phyloP scores from a whole-genome alignment of 2,797 vertebrate genomes.

The Holocentrus rufus region DNA sequence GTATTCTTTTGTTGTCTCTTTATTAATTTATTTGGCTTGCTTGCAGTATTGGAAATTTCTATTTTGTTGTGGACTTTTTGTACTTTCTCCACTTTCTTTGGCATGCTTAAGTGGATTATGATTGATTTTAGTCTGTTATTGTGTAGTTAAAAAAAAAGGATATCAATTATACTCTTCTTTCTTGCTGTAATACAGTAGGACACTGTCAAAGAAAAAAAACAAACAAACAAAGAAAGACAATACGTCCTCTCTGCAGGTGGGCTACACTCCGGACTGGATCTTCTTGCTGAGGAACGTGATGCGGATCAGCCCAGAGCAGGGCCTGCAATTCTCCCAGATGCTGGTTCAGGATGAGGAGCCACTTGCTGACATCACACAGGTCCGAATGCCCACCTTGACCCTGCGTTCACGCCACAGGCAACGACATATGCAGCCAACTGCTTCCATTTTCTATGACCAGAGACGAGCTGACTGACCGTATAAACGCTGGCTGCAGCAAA shows the following conservation, averaged over 20 bases:
- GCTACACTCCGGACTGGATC: constrained; percentile 99
- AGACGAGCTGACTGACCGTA: not conserved
- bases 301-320: constrained; percentile 98
- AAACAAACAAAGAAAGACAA: constrained; percentile 82
- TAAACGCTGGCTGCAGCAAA: too few relatives aligned
- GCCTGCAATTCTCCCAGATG: constrained; percentile 99
- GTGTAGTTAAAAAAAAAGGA: too few relatives aligned
- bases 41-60: fast-evolving
- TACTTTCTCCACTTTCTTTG: too few relatives aligned
- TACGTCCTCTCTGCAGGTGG: too few relatives aligned
- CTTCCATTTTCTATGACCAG: not conserved
- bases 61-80: too few relatives aligned
- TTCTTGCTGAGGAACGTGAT: constrained; percentile 98
- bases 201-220: not conserved
- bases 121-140: too few relatives aligned
- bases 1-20: not conserved
- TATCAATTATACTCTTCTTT: not conserved
- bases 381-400: constrained; percentile 59
- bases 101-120: too few relatives aligned
- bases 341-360: constrained; percentile 98
- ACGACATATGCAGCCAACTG: not conserved
- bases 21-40: not conserved
- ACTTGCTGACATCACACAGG: constrained; percentile 98
- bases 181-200: not conserved
- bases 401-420: not conserved